phyloP scores from a whole-genome alignment of 2,113 vertebrate species.

The Lynx canadensis region DNA sequence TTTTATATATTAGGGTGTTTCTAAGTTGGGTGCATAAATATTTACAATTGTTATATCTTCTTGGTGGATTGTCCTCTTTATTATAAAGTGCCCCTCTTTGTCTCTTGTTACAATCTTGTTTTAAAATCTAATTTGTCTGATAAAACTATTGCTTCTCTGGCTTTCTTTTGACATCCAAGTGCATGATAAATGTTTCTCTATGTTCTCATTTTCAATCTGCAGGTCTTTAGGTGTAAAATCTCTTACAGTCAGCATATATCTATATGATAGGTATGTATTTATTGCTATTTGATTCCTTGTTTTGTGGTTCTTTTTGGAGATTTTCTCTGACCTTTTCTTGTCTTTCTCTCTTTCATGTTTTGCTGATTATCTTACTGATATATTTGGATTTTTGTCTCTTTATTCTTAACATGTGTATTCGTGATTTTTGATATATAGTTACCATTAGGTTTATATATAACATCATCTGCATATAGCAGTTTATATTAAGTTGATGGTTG shows the following conservation, averaged over 20 bases:
- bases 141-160: neutral
- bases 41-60: neutral
- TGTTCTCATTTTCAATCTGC: neutral
- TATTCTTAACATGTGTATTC: neutral
- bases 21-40: neutral
- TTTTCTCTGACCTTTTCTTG: neutral
- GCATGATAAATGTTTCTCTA: neutral
- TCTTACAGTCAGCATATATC: neutral
- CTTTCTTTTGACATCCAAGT: neutral
- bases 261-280: neutral
- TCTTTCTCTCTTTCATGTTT: neutral
- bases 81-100: neutral
- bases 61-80: neutral
- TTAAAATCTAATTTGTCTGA: neutral
- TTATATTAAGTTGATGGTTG: neutral
- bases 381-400: neutral
- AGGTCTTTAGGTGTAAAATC: neutral
- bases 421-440: neutral
- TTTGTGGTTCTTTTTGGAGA: neutral
- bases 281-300: neutral
- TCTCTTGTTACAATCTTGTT: neutral
- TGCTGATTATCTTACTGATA: neutral
- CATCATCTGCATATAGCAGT: neutral
- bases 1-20: neutral
- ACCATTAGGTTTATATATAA: neutral